phyloP scores from a whole-genome alignment of 2,797 vertebrate species.

The Ptychadena robeensis region DNA sequence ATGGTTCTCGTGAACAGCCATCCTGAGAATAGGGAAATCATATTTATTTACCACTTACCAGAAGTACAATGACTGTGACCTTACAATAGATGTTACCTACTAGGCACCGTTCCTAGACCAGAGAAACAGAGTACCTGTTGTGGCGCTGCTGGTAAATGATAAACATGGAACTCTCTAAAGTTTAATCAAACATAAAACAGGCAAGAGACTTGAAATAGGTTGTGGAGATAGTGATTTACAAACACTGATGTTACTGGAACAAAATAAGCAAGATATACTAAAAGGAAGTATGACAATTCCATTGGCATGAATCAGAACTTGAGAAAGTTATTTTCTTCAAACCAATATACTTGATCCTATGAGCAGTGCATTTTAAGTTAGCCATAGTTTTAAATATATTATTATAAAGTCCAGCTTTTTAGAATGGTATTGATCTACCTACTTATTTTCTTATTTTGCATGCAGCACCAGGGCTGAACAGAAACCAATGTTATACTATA shows the following conservation, averaged over 20 bases:
- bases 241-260: slow-evolving; percentile 6
- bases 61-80: slow-evolving; percentile 39
- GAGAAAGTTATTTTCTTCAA: not conserved
- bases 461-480: too few species aligned
- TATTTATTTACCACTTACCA: slow-evolving; percentile 28
- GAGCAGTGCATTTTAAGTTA: not conserved
- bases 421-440: not conserved
- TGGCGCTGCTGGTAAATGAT: slow-evolving; percentile 56
- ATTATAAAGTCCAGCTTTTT: too few species aligned
- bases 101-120: slow-evolving; percentile 46
- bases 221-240: slow-evolving; percentile 1
- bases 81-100: slow-evolving; percentile 53
- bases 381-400: not conserved
- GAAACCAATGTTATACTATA: too few species aligned
- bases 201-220: slow-evolving; percentile 8
- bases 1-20: slow-evolving; percentile 24
- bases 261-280: not conserved
- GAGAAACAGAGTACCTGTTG: slow-evolving; percentile 29
- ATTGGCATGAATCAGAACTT: not conserved
- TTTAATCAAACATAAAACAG: slow-evolving; percentile 55
- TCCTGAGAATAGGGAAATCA: slow-evolving; percentile 13
- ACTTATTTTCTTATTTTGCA: too few species aligned
- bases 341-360: not conserved
- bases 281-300: not conserved
- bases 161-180: slow-evolving; percentile 51